Evolutionary conservation across 2,113 vertebrate genomes (phyloP).

Genomic region (Malurus cyaneus): DNA sequence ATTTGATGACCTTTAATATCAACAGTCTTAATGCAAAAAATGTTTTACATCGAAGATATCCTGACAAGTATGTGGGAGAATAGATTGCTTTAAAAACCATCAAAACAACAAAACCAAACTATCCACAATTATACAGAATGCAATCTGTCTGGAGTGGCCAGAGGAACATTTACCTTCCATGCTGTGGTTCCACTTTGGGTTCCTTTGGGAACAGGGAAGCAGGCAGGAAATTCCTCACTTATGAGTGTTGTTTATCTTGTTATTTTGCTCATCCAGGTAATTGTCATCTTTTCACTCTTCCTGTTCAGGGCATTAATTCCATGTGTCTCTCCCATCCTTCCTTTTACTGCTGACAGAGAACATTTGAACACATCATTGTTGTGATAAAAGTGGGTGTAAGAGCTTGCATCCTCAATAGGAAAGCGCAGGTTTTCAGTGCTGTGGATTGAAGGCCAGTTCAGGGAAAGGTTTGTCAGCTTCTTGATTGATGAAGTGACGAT

Average conservation of each 20-base stretch:
- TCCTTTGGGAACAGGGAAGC: constrained; percentile 19
- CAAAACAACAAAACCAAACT: neutral
- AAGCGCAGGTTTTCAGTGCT: neutral
- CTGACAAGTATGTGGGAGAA: neutral
- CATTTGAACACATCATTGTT: neutral
- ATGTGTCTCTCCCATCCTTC: neutral
- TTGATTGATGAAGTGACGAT: neutral
- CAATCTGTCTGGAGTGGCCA: neutral
- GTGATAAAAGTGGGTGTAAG: neutral
- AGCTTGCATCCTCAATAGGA: neutral
- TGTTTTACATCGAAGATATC: neutral
- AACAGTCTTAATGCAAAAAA: neutral
- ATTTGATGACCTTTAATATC: neutral
- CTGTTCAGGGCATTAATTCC: constrained; percentile 1
- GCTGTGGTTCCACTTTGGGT: neutral
- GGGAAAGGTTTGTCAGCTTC: neutral
- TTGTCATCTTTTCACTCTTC: constrained; percentile 29
- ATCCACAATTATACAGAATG: neutral
- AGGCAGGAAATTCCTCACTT: constrained; percentile 43
- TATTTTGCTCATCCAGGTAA: constrained; percentile 20
- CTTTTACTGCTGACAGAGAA: neutral
- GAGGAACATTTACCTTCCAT: neutral
- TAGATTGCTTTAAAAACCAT: neutral
- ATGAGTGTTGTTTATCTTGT: constrained; percentile 26
- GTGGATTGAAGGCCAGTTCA: neutral